Conservation (phyloP, 1,140 invertebrate genomes). For the Drosophila biarmipes region DNA sequence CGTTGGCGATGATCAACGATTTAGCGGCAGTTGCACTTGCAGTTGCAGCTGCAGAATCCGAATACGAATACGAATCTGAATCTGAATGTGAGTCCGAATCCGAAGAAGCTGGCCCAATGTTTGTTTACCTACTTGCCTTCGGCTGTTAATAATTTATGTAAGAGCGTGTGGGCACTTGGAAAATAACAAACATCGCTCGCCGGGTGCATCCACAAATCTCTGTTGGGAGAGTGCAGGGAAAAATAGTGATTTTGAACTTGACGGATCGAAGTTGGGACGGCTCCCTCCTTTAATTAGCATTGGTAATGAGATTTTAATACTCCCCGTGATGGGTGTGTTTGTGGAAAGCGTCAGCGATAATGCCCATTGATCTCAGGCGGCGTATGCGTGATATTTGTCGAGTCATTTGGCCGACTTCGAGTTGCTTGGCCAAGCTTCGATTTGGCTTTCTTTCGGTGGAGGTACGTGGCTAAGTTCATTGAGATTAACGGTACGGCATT, state of each 20-base stretch:
- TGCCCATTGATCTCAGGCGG: constrained; percentile 44
- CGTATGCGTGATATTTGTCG: constrained; percentile 74
- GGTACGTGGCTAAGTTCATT: constrained; percentile 12
- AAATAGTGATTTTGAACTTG: constrained; percentile 59
- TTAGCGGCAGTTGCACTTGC: constrained; percentile 39
- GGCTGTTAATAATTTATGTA: constrained; percentile 83
- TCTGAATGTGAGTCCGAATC: constrained; percentile 1
- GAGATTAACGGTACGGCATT: constrained; percentile 34
- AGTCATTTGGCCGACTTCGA: constrained; percentile 48
- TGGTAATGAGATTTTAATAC: constrained; percentile 79
- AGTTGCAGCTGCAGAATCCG: constrained; percentile 16
- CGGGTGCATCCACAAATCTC: constrained; percentile 27
- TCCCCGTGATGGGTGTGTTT: constrained; percentile 51
- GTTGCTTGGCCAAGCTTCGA: constrained; percentile 31
- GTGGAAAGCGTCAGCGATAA: constrained; percentile 60
- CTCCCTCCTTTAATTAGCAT: constrained; percentile 68
- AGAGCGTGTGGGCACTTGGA: constrained; percentile 79
- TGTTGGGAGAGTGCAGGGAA: constrained; percentile 30
- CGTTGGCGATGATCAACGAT: constrained; percentile 78
- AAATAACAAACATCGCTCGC: constrained; percentile 73
- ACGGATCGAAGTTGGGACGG: constrained; percentile 15
- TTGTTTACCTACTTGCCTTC: constrained; percentile 80
- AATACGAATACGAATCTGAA: neutral
- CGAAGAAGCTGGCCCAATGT: constrained; percentile 54
- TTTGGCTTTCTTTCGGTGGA: constrained; percentile 57